Percentiles rank a stretch among this genome's conserved stretches.
Evolutionary conservation across 2,888 invertebrate genomes (phyloP).

Genomic region (Cecidostiba fungosa): DNA sequence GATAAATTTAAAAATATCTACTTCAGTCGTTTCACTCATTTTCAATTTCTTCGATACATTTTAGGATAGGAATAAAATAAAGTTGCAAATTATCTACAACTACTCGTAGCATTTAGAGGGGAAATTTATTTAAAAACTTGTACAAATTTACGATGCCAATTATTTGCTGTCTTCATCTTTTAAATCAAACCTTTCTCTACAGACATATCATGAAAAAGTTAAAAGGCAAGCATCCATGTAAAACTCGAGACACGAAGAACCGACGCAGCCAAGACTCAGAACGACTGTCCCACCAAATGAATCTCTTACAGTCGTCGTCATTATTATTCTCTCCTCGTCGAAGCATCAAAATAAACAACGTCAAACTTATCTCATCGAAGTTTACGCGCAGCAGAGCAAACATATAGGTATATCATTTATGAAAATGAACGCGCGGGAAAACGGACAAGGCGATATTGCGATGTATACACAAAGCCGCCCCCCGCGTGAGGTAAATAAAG

Average conservation of each 20-base stretch:
- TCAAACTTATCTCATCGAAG: not conserved
- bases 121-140: too few relatives aligned
- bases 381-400: not conserved
- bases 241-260: not conserved
- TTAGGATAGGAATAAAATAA: too few relatives aligned
- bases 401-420: constrained; percentile 3
- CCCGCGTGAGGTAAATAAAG: constrained; percentile 15
- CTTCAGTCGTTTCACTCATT: too few relatives aligned
- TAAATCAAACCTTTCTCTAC: too few relatives aligned
- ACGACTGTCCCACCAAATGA: not conserved
- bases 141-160: too few relatives aligned
- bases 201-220: not conserved
- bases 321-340: not conserved
- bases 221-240: not conserved
- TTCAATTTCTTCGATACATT: too few relatives aligned
- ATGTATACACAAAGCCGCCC: not conserved
- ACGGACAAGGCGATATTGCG: not conserved
- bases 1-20: not conserved
- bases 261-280: not conserved
- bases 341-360: not conserved
- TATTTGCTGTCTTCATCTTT: too few relatives aligned
- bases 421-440: constrained; percentile 33
- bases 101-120: too few relatives aligned
- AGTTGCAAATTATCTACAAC: too few relatives aligned
- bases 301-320: not conserved